phyloP scores from a whole-genome alignment of 2,888 invertebrate genomes.

The Brachypterus glaber region DNA sequence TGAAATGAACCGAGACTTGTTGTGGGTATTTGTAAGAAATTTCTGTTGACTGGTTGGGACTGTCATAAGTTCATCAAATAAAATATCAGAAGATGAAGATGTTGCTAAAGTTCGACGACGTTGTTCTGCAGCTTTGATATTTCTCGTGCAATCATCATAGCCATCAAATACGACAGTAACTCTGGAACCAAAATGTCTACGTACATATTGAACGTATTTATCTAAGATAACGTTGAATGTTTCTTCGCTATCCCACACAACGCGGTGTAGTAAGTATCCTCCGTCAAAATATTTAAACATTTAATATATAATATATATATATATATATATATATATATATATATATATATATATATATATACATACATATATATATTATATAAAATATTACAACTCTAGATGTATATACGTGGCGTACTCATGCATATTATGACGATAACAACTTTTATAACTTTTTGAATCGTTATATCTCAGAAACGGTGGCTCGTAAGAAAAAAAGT shows the following conservation, averaged over 20 bases:
- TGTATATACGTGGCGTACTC: too few relatives aligned
- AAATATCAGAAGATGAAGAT: slow-evolving; percentile 7
- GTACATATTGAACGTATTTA: slow-evolving; percentile 23
- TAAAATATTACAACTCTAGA: too few relatives aligned
- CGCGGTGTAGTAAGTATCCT: slow-evolving; percentile 26
- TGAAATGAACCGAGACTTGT: slow-evolving; percentile 30
- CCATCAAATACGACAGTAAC: slow-evolving; percentile 24
- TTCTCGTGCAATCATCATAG: slow-evolving; percentile 16
- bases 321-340: too few relatives aligned
- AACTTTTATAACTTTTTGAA: too few relatives aligned
- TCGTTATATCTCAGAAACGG: too few relatives aligned
- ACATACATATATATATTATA: too few relatives aligned
- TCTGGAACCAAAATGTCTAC: slow-evolving; percentile 18
- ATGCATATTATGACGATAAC: too few relatives aligned
- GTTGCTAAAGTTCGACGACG: slow-evolving; percentile 16
- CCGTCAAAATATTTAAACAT: too few relatives aligned
- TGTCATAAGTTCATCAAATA: slow-evolving; percentile 5
- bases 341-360: too few relatives aligned
- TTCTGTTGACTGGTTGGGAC: slow-evolving; percentile 16
- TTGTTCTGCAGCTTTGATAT: slow-evolving; percentile 23
- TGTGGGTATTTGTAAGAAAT: slow-evolving; percentile 28
- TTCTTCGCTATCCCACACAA: slow-evolving; percentile 23
- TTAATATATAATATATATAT: too few relatives aligned
- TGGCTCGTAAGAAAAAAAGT: too few relatives aligned
- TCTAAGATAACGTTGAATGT: slow-evolving; percentile 18